Evolutionary conservation across 2,113 vertebrate genomes (phyloP).

Genomic region (Tamias sibiricus): DNA sequence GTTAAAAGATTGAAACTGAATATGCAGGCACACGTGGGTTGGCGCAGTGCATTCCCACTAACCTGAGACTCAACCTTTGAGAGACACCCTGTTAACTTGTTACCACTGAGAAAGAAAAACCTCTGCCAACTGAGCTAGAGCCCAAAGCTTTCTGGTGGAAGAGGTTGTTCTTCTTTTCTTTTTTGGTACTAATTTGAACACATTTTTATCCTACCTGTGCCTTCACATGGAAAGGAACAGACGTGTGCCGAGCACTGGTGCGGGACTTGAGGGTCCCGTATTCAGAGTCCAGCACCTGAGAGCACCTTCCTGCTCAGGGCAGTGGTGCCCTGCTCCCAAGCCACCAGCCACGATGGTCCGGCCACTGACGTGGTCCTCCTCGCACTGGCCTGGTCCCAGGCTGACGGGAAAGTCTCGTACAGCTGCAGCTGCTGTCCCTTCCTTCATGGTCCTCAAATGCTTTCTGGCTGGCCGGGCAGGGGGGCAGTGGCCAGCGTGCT

Average conservation of each 20-base stretch:
- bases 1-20: neutral
- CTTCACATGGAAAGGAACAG: neutral
- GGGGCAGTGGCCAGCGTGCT: neutral
- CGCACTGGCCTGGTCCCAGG: neutral
- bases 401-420: neutral
- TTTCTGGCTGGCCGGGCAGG: neutral
- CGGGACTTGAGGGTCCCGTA: neutral
- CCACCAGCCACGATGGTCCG: neutral
- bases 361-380: neutral
- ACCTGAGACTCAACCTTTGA: neutral
- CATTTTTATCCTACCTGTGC: neutral
- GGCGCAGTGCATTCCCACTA: neutral
- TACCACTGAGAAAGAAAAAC: too few species aligned
- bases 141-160: neutral
- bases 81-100: neutral
- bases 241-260: neutral
- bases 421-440: neutral
- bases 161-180: too few species aligned
- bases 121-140: neutral
- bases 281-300: neutral
- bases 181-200: neutral
- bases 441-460: neutral
- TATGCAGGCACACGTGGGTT: too few species aligned
- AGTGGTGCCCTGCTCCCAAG: accelerated
- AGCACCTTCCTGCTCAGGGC: neutral